Conservation (phyloP, 2,888 invertebrate species). For the Minunthozetes semirufus region DNA sequence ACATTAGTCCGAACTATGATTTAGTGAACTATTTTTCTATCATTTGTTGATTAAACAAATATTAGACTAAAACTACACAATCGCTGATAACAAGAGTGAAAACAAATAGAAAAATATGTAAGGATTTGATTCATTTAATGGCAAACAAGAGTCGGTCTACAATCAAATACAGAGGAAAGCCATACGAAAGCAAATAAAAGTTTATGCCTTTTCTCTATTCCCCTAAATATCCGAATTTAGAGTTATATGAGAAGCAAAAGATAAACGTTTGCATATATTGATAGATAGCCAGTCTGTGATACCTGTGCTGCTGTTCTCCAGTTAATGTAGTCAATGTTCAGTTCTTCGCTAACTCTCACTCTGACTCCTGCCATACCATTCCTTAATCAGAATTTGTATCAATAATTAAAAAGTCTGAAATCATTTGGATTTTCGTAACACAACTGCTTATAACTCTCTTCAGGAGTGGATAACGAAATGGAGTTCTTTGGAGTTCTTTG, state of each 20-base stretch:
- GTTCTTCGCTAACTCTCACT: background rate
- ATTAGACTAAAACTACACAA: background rate
- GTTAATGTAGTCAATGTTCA: too few species aligned
- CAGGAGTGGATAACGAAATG: background rate
- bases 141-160: background rate
- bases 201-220: background rate
- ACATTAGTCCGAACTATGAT: too few species aligned
- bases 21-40: background rate
- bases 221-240: background rate
- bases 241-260: background rate
- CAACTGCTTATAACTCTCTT: background rate
- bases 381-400: background rate
- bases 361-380: too few species aligned
- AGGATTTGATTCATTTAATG: background rate
- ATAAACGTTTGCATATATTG: background rate
- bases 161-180: background rate
- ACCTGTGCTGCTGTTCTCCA: too few species aligned
- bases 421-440: background rate
- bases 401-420: constrained; percentile 24
- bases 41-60: background rate
- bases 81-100: too few species aligned
- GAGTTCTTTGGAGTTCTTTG: too few species aligned
- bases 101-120: background rate
- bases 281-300: background rate
- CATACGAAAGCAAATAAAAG: constrained; percentile 8